Percentiles rank a stretch among this genome's conserved stretches.
phyloP scores from a whole-genome alignment of 2,797 vertebrate genomes.

The Anolis apletophallus region DNA sequence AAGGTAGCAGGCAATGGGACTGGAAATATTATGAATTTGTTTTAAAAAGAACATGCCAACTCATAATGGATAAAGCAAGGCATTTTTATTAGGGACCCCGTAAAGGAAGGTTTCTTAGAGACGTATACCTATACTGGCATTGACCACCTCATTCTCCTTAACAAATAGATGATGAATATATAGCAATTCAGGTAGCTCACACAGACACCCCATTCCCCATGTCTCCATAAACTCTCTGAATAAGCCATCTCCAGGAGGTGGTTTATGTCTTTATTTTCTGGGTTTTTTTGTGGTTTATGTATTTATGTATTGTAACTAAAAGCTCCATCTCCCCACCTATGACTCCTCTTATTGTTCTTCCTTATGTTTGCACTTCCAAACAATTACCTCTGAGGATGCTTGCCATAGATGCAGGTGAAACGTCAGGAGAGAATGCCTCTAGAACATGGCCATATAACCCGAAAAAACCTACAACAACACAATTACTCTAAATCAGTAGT shows the following conservation, averaged over 20 bases:
- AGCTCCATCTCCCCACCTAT: background rate
- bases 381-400: no score
- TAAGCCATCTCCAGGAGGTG: background rate
- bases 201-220: background rate
- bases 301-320: background rate
- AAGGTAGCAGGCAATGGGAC: background rate
- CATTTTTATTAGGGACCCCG: no score
- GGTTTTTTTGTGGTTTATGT: background rate
- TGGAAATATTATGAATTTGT: background rate
- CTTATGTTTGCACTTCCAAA: background rate
- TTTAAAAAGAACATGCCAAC: no score
- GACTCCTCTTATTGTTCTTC: background rate
- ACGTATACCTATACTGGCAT: no score
- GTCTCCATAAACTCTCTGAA: background rate
- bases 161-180: background rate
- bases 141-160: background rate
- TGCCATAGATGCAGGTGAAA: no score
- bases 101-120: no score
- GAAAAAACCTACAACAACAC: no score
- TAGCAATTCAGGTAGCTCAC: background rate
- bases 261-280: background rate
- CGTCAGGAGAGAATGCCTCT: no score
- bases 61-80: no score
- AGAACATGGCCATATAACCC: no score
- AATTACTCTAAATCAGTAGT: background rate